Base-by-base conservation (phyloP, 2,113 vertebrate genomes). In the Stegastes partitus region DNA sequence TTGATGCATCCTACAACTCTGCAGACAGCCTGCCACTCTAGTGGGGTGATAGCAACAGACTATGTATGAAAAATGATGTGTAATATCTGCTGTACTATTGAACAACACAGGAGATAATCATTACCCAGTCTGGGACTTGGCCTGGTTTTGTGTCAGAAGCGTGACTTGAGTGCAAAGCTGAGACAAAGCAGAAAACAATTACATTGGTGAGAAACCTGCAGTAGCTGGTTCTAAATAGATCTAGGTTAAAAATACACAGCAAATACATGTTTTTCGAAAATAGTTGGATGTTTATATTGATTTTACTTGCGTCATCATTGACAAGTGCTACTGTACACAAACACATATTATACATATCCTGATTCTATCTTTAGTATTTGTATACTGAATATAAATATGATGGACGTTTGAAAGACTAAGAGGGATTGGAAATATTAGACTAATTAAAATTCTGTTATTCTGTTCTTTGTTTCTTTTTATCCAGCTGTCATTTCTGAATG, bases 351-450 rank as follows among this genome's bases (percentile, higher is more conserved):
- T 49, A 73, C 49, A 83, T 73, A 72, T 85, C 82, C 58, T 44
- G 66, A 56, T 49, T 72, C 64, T 84, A 79, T 82, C 51, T 85
- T 87, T 54, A 77, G 21, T 68, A 81, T 85, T 90, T 89, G 42
- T 84, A 67, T 39, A 70, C 37, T 21, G 26, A 73, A 72, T 42
- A 76, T 5, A 74, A 23, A 75, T 53, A 65, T 54, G 22, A 59
- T 7, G 18, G 15, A 56, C 26, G 0, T 76, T 58, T 28, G 22
- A 42, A 42, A 61, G 42, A 39, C 37, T 25, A 16, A 39, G 11
- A 66, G 10, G 8, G 47, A 58, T 65, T n/a, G 70, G 39, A 56
- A 66, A 64, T 65, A 56, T 31, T 56, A 75, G 2, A 72, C 51
- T 14, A 37, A 74, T 67, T 72, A 51, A 55, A 28, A 74, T 49